Base-by-base conservation (phyloP, 2,888 invertebrate species). In the Agrochola litura region DNA sequence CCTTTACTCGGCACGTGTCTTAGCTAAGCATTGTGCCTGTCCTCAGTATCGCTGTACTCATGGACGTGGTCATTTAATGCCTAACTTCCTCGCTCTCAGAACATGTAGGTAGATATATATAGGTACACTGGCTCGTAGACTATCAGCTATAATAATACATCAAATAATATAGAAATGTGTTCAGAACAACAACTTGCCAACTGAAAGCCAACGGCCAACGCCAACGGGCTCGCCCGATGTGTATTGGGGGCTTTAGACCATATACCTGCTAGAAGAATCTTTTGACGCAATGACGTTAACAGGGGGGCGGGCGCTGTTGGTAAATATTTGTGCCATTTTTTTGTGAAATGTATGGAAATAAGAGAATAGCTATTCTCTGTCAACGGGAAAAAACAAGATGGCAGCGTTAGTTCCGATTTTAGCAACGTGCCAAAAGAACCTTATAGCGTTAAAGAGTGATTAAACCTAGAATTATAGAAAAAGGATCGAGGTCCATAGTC, bases 1-100 rank as follows among this genome's bases (percentile, higher is more conserved):
- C n/a, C n/a, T n/a, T n/a, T n/a, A 30, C 30, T 49, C 5, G 10
- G 25, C 25, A 14, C 30, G 8, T 19, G 46, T 2, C 8, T 19
- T 46, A 19, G 12, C 19, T 67, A 37, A 52, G 14, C 16, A 67
- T 49, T 37, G 9, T 22, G 22, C 2, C 52, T 52, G 22, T 52
- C 37, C 37, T 3, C 22, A 9, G 4, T 25, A 65, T 25, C 25
- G 6, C 19, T n/a, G n/a, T 63, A 41, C 43, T 37, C 49, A 67
- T 67, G 46, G 58, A 64, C 72, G 64, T 63, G 61, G 73, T 60
- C 56, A 67, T 71, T 49, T 54, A 41, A 76, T 41, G 14, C 61
- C 60, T 43, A 30, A 58, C 52, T 54, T 64, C 46, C 46, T 70
- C 46, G 52, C 19, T 56, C 56, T 52, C 12, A 68, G 12, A 25